phyloP scores from a whole-genome alignment of 2,797 vertebrate species.

The Onychomys arenicola region DNA sequence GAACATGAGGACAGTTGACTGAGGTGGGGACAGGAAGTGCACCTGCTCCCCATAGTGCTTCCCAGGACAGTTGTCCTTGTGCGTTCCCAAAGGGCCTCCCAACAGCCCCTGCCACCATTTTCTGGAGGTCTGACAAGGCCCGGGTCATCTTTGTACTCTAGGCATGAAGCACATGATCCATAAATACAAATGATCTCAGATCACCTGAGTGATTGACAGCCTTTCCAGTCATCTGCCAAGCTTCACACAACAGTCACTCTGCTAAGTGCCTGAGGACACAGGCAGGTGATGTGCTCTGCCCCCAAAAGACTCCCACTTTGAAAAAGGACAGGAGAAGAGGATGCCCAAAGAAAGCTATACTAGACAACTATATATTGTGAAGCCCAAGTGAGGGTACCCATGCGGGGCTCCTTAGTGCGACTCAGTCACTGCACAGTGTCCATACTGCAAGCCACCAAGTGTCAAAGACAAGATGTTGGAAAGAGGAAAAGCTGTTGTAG shows the following conservation, averaged over 20 bases:
- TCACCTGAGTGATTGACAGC: too few relatives aligned
- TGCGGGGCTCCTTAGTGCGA: rapidly evolving
- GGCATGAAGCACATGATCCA: rapidly evolving
- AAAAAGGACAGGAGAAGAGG: background rate
- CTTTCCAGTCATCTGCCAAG: too few relatives aligned
- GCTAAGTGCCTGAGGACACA: background rate
- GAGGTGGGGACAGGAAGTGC: rapidly evolving
- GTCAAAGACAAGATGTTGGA: background rate
- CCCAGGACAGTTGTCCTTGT: too few relatives aligned
- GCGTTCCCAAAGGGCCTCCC: rapidly evolving
- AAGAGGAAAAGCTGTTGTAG: background rate
- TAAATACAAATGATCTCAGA: background rate
- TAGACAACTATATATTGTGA: background rate
- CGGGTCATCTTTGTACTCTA: background rate
- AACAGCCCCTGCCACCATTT: rapidly evolving
- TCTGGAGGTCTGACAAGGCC: rapidly evolving
- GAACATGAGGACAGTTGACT: rapidly evolving
- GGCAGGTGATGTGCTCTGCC: background rate
- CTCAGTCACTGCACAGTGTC: rapidly evolving
- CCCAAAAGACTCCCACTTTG: background rate
- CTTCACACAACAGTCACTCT: background rate
- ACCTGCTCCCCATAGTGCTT: rapidly evolving
- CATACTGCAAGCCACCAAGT: too few relatives aligned
- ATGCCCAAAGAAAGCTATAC: rapidly evolving
- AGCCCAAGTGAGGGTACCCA: too few relatives aligned